Evolutionary conservation across 30 jellyfish, hydroid and myxozoan species (phyloP), one percentile per base, ranked within the genome.

Genomic region (Haliclystus octoradiatus): DNA sequence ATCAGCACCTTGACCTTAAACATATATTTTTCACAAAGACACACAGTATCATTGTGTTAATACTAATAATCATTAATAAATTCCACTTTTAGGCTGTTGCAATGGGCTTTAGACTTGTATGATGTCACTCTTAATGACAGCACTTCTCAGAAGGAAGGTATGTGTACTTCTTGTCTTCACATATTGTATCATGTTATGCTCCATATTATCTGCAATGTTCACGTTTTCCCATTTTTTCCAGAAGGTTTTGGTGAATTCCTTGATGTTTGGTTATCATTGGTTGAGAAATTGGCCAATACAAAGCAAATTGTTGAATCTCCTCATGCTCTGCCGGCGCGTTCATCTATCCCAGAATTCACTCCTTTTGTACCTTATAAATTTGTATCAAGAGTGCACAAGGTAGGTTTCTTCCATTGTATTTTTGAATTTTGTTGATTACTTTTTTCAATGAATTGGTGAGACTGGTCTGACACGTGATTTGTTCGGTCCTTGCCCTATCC

Each of bases 171-270:
- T n/a, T n/a, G n/a, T n/a, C n/a, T n/a, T n/a, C n/a, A n/a, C n/a
- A n/a, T n/a, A n/a, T n/a, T n/a, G n/a, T n/a, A n/a, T n/a, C n/a
- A n/a, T n/a, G n/a, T n/a, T n/a, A n/a, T n/a, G n/a, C n/a, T n/a
- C n/a, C n/a, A n/a, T n/a, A n/a, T n/a, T n/a, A n/a, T n/a, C n/a
- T n/a, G n/a, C n/a, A n/a, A n/a, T n/a, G n/a, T n/a, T n/a, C n/a
- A n/a, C n/a, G n/a, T n/a, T n/a, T n/a, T n/a, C n/a, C n/a, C n/a
- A n/a, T 30, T 62, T 3, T 33, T 35, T 63, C 15, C 30, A 85
- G 96, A 71, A 52, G 96, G 93, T 26, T 57, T 78, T 0, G 73
- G 90, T 12, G 96, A 85, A 70, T 85, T 85, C 72, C 66, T 85
- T 50, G 96, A 85, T 34, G 92, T 86, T 47, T 85, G 96, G 96